A percentile compares a stretch with the other conserved stretches of the same genome.
phyloP scores from a whole-genome alignment of 2,888 invertebrate genomes.

The Corbicula japonica region DNA sequence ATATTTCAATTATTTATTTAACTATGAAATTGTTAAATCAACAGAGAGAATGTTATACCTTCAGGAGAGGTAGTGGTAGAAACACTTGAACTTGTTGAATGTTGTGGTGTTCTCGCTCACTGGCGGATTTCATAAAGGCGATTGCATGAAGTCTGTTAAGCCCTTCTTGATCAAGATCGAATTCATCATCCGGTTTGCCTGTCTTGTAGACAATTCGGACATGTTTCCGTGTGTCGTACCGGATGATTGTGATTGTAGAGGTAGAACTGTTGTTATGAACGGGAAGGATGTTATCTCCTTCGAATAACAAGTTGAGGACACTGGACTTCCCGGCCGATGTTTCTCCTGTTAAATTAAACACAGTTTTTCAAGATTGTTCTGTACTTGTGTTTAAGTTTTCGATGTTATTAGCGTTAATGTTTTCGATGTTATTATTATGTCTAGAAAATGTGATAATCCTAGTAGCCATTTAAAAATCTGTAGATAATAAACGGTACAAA shows the following conservation, averaged over 20 bases:
- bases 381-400: too few relatives aligned
- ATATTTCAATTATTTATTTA: too few relatives aligned
- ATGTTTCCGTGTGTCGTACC: slow-evolving; percentile 63
- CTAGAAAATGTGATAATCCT: too few relatives aligned
- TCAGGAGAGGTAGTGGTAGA: slow-evolving; percentile 66
- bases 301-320: slow-evolving; percentile 79
- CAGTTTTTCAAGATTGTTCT: too few relatives aligned
- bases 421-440: too few relatives aligned
- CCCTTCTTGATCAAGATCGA: slow-evolving; percentile 56
- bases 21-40: too few relatives aligned
- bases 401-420: too few relatives aligned
- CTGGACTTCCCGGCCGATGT: slow-evolving; percentile 83
- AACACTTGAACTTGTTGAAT: slow-evolving; percentile 71
- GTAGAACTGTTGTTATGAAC: slow-evolving; percentile 79
- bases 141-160: slow-evolving; percentile 50
- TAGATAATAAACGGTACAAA: too few relatives aligned
- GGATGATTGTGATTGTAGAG: slow-evolving; percentile 75
- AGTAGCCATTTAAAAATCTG: too few relatives aligned
- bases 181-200: slow-evolving; percentile 36
- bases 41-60: slow-evolving; percentile 54
- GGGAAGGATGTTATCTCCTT: slow-evolving; percentile 75
- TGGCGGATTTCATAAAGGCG: slow-evolving; percentile 63
- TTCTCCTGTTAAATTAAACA: too few relatives aligned
- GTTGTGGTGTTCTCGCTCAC: slow-evolving; percentile 59
- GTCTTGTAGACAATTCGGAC: slow-evolving; percentile 66